These are phyloP conservation scores for Staurois parvus DNA, from an alignment of 2,797 vertebrate genomes.

Conservation along the genomic window DNA sequence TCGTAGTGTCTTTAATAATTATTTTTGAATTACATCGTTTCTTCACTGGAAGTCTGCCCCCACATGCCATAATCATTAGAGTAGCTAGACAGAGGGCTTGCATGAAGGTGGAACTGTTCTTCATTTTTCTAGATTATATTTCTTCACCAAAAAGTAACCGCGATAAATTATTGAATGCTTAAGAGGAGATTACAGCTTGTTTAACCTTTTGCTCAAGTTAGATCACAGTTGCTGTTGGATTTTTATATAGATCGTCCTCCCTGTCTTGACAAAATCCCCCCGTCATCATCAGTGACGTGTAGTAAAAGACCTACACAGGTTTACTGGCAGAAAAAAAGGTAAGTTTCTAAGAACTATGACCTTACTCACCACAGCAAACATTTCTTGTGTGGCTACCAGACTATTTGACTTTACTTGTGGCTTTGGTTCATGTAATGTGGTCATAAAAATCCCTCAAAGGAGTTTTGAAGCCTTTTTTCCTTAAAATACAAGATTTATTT, in stretches of 20 bases:
- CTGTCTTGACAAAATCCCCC: constrained; percentile 71
- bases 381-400: constrained; percentile 54
- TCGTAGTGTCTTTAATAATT: constrained; percentile 67
- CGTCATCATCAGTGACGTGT: constrained; percentile 69
- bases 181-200: constrained; percentile 60
- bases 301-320: constrained; percentile 66
- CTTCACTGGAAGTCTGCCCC: constrained; percentile 58
- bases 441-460: constrained; percentile 50
- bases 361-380: constrained; percentile 62
- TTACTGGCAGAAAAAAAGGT: constrained; percentile 70
- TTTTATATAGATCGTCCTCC: constrained; percentile 70
- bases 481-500: constrained; percentile 17
- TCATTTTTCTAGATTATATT: constrained; percentile 63
- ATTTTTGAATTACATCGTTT: constrained; percentile 47
- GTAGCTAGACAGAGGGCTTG: constrained; percentile 66
- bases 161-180: constrained; percentile 68
- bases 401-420: constrained; percentile 53
- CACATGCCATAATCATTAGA: constrained; percentile 66
- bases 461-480: constrained; percentile 36
- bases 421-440: constrained; percentile 55
- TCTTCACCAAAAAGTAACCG: neutral
- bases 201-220: constrained; percentile 67
- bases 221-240: constrained; percentile 61
- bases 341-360: constrained; percentile 70
- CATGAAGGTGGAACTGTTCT: constrained; percentile 65